These are phyloP conservation scores for Spisula solida DNA, from an alignment of 2,888 invertebrate species.

Conservation along the genomic window DNA sequence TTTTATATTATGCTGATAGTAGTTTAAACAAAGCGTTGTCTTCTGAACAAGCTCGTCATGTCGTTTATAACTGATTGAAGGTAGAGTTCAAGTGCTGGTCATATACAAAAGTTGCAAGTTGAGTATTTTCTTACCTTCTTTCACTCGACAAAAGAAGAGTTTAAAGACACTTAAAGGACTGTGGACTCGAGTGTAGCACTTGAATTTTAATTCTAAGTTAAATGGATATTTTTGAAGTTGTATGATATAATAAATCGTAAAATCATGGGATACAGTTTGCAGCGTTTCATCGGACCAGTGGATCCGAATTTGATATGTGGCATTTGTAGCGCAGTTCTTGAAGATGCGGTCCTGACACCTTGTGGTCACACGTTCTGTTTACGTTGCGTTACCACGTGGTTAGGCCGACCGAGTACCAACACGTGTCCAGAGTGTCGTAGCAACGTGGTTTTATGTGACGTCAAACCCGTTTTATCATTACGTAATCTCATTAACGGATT, in stretches of 20 bases:
- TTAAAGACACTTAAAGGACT: not conserved
- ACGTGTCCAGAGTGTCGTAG: conserved; percentile 85
- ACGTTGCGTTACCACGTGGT: conserved; percentile 84
- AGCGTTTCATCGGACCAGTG: conserved; percentile 79
- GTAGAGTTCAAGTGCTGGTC: not conserved
- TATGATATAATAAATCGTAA: not conserved
- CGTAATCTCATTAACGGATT: conserved; percentile 84
- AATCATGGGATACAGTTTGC: conserved; percentile 82
- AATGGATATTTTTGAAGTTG: conserved; percentile 6
- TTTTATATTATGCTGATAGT: conserved; percentile 1
- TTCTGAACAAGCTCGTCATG: not conserved
- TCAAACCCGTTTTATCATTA: conserved; percentile 83
- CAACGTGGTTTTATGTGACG: conserved; percentile 62
- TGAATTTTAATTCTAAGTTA: conserved; percentile 16
- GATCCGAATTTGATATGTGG: conserved; percentile 86
- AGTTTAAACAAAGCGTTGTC: not conserved
- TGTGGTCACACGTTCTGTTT: conserved; percentile 86
- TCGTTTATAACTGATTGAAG: not conserved
- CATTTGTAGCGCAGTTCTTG: conserved; percentile 84
- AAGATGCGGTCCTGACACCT: conserved; percentile 84
- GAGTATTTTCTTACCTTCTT: not conserved
- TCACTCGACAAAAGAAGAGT: not conserved
- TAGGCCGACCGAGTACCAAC: conserved; percentile 76
- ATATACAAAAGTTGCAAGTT: conserved; percentile 11
- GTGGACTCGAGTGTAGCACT: not conserved